Conservation (phyloP, 2,113 vertebrate genomes). For the Smithornis capensis region DNA sequence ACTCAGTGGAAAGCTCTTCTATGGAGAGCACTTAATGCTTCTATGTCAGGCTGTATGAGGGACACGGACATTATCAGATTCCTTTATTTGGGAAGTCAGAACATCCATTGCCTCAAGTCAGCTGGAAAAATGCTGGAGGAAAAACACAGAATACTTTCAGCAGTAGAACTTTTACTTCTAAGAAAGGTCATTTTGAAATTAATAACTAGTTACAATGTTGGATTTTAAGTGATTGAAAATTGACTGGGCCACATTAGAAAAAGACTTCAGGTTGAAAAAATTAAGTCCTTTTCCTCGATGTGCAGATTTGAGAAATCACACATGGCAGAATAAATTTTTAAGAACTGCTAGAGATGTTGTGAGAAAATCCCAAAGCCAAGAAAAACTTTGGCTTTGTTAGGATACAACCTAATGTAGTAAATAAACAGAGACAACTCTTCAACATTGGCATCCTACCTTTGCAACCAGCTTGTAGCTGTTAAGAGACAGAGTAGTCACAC, state of each 20-base stretch:
- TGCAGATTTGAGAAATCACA: background rate
- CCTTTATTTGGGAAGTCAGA: background rate
- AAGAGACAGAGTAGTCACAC: background rate
- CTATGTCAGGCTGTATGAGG: background rate
- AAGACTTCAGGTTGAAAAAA: background rate
- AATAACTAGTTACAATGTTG: background rate
- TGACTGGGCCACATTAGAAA: background rate
- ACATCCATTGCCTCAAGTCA: background rate
- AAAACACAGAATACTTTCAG: background rate
- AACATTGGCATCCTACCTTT: fast-evolving
- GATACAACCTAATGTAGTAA: background rate
- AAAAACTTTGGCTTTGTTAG: background rate
- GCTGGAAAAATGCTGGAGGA: background rate
- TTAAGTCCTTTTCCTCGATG: background rate
- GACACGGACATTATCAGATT: fast-evolving
- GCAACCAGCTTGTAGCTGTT: background rate
- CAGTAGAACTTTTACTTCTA: background rate
- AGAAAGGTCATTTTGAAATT: background rate
- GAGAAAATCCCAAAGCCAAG: background rate
- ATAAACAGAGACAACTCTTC: background rate
- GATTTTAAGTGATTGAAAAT: background rate
- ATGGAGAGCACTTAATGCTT: background rate
- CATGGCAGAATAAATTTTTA: background rate
- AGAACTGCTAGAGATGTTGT: background rate
- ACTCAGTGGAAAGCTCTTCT: background rate